Percentiles rank a stretch among this genome's conserved stretches.
Conservation (phyloP, 2,797 vertebrate species). For the Eutrigla gurnardus region DNA sequence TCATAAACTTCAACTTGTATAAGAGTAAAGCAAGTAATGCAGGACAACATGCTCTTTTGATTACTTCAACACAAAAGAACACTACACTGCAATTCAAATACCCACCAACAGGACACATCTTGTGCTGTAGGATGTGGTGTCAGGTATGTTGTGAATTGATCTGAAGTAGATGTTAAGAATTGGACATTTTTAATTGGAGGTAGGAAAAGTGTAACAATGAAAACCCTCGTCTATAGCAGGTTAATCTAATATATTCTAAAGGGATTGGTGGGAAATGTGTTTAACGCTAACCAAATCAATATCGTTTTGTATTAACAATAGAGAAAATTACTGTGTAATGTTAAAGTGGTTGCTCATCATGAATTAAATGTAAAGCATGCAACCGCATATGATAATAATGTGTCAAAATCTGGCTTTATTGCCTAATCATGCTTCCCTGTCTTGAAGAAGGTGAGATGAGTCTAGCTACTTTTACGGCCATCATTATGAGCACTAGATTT, state of each 20-base stretch:
- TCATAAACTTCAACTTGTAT: not conserved
- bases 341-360: no score
- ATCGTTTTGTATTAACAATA: not conserved
- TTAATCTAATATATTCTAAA: no score
- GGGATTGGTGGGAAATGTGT: not conserved
- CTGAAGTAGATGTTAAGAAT: not conserved
- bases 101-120: no score
- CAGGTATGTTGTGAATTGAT: not conserved
- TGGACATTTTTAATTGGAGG: not conserved
- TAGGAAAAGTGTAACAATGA: not conserved
- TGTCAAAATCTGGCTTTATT: not conserved
- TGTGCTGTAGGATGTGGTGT: no score
- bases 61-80: not conserved
- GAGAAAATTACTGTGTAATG: not conserved
- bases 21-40: not conserved
- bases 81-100: not conserved
- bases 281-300: not conserved
- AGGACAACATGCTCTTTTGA: not conserved
- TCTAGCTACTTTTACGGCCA: not conserved
- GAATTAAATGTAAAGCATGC: no score
- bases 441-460: not conserved
- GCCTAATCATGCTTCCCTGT: not conserved
- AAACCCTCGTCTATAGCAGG: no score
- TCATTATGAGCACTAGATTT: not conserved
- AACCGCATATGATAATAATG: not conserved